phyloP scores from a whole-genome alignment of 1,140 invertebrate species.

The Microplitis demolitor region DNA sequence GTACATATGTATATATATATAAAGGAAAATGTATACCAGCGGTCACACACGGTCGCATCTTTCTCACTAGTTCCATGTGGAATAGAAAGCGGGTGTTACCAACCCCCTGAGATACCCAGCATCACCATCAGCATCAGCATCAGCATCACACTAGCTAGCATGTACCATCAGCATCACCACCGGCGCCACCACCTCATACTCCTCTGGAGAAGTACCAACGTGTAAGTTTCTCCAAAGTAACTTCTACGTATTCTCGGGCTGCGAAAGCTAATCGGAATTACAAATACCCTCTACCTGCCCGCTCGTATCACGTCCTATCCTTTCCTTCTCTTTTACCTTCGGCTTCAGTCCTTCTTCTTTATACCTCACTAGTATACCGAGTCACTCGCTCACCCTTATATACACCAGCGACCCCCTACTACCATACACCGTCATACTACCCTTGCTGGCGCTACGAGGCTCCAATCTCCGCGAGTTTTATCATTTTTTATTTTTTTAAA shows the following conservation, averaged over 20 bases:
- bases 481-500: too few relatives aligned
- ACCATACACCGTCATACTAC: too few relatives aligned
- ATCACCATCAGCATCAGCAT: not conserved
- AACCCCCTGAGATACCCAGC: slow-evolving; percentile 15
- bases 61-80: not conserved
- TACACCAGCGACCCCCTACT: too few relatives aligned
- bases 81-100: not conserved
- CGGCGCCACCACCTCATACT: slow-evolving; percentile 30
- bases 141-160: too few relatives aligned
- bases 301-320: slow-evolving; percentile 8
- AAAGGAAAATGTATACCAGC: slow-evolving; percentile 2
- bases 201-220: slow-evolving; percentile 49
- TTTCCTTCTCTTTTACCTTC: not conserved
- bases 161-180: slow-evolving; percentile 9
- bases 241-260: slow-evolving; percentile 44
- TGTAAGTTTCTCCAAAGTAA: slow-evolving; percentile 54
- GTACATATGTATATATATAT: slow-evolving; percentile 36
- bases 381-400: too few relatives aligned
- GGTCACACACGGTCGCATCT: slow-evolving; percentile 23
- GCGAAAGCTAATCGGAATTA: slow-evolving; percentile 57
- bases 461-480: too few relatives aligned
- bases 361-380: not conserved
- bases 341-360: not conserved
- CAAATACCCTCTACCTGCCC: slow-evolving; percentile 45
- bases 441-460: too few relatives aligned